Percentiles rank a stretch among this genome's conserved stretches.
Conservation (phyloP, 2,113 vertebrate species). For the Xenus cinereus region DNA sequence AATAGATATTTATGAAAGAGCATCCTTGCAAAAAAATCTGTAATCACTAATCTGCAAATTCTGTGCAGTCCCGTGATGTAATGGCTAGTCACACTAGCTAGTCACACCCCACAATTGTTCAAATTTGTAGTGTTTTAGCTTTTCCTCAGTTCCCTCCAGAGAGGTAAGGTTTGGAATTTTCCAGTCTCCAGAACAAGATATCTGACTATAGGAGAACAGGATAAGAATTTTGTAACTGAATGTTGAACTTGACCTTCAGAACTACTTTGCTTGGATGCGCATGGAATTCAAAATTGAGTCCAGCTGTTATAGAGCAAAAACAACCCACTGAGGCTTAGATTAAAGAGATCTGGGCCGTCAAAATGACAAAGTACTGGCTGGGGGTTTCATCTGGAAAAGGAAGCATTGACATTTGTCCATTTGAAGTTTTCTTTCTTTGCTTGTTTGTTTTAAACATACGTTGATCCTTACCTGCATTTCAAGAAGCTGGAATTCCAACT, state of each 20-base stretch:
- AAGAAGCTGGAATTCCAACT: constrained; percentile 85
- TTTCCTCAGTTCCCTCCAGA: not conserved
- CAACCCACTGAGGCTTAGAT: not conserved
- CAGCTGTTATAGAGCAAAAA: not conserved
- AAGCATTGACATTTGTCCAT: not conserved
- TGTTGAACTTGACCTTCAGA: not conserved
- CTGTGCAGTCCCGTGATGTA: not conserved
- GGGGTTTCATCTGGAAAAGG: not conserved
- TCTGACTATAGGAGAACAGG: fast-evolving
- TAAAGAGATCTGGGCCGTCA: not conserved
- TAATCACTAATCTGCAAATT: not conserved
- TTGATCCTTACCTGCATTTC: constrained; percentile 79
- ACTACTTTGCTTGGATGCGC: not conserved
- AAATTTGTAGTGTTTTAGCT: not conserved
- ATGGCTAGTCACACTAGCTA: not conserved
- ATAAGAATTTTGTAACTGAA: not conserved
- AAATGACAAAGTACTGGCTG: not conserved
- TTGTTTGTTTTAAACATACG: not conserved
- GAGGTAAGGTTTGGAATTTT: not conserved
- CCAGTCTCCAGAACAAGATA: not conserved
- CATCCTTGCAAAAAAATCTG: not conserved
- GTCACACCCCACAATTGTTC: not conserved
- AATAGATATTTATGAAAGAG: not conserved
- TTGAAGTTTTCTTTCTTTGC: not conserved
- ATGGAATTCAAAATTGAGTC: not conserved